Base-by-base conservation (phyloP, 2,113 vertebrate genomes). In the Rhineura floridana region DNA sequence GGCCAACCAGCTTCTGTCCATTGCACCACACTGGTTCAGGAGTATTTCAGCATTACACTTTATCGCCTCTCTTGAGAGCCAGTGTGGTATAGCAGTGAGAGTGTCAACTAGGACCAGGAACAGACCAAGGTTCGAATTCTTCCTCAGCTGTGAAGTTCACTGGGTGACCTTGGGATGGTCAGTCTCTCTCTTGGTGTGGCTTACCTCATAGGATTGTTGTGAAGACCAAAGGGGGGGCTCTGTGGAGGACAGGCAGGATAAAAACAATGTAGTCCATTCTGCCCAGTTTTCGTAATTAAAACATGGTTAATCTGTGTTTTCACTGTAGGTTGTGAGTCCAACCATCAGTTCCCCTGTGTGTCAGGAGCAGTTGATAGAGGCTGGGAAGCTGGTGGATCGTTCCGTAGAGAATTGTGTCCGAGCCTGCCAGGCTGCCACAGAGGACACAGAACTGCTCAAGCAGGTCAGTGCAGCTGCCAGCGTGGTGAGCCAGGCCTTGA, bases 321-420 rank as follows among this genome's bases (percentile, higher is more conserved):
- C 0, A 0, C 78, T 59, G 33, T 95, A 99, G 99, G 99, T 99
- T 89, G 98, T 99, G 93, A 99, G 98, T 79, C 98, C 99, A 36
- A 99, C 99, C 93, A 99, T 99, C 96, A 99, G 98, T 95, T 99
- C 98, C 23, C 98, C 99, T 0, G 99, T 99, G 93, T 99, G 99
- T 84, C 99, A 99, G 97, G 98, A 99, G 81, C 99, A 99, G 96
- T 97, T 99, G 91, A 98, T 99, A 0, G 99, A 99, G 96, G 98
- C 99, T 0, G 99, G 99, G 15, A 98, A 99, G 87, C 97, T 99
- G 85, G 99, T 99, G 92, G 99, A 99, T 87, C 98, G 99, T 72
- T 99, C 99, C 0, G 98, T 99, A 92, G 99, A 99, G 91, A 98
- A 98, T 90, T 99, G 98, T 0, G 97, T 99, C 84, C 97, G 97